Percentiles rank a stretch among this genome's conserved stretches.
These are phyloP conservation scores for Brachionus asplanchnoidis DNA, from an alignment of 1,140 invertebrate genomes.

Conservation along the genomic window DNA sequence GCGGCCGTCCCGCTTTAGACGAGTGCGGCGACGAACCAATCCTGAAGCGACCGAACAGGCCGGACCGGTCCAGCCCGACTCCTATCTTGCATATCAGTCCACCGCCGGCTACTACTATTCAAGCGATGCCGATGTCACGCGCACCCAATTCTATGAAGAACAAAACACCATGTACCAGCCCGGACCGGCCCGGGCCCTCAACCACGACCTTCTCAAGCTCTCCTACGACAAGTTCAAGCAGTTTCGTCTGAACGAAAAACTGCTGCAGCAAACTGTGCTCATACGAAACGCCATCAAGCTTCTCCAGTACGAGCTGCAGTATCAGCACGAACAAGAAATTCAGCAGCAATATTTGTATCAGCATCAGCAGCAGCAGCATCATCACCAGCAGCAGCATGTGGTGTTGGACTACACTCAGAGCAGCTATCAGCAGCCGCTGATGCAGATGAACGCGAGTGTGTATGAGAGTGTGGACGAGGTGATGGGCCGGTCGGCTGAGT, in stretches of 20 bases:
- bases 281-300: conserved; percentile 33
- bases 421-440: neutral
- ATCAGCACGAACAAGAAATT: conserved; percentile 29
- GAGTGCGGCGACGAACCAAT: neutral
- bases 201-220: conserved; percentile 28
- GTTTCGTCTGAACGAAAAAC: conserved; percentile 37
- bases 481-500: neutral
- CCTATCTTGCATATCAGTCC: neutral
- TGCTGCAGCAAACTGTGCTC: conserved; percentile 34
- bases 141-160: neutral
- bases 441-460: neutral
- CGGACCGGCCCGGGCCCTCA: neutral
- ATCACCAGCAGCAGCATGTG: conserved; percentile 3
- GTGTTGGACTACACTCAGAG: neutral
- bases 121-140: neutral
- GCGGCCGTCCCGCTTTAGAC: neutral
- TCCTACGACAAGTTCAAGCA: conserved; percentile 41
- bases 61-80: neutral
- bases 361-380: neutral
- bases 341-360: neutral
- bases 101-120: neutral
- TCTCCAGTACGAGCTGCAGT: conserved; percentile 20
- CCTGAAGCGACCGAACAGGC: neutral
- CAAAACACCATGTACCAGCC: neutral
- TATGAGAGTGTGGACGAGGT: conserved; percentile 26